Evolutionary conservation across 2,888 invertebrate genomes (phyloP).

Genomic region (Aphidoletes aphidimyza): DNA sequence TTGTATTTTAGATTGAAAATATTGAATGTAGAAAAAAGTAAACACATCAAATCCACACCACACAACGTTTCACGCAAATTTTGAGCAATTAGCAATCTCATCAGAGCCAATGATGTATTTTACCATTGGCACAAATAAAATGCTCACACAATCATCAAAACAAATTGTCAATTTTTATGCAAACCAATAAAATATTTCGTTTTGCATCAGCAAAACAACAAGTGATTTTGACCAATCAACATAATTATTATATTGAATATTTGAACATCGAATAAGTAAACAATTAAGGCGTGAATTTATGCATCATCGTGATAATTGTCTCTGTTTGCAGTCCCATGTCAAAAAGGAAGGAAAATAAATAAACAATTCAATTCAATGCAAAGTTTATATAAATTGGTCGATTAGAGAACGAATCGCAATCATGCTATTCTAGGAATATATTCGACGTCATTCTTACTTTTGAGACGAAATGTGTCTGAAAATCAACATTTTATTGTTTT

Average conservation of each 20-base stretch:
- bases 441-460: too few species aligned
- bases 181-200: too few species aligned
- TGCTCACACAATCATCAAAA: background rate
- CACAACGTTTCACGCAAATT: slow-evolving; percentile 56
- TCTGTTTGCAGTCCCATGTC: background rate
- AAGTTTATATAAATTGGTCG: too few species aligned
- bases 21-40: background rate
- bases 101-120: slow-evolving; percentile 13
- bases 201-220: too few species aligned
- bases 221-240: background rate
- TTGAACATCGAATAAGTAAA: too few species aligned
- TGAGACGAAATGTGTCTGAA: background rate
- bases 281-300: background rate
- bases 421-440: too few species aligned
- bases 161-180: background rate
- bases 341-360: background rate
- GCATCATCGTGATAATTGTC: slow-evolving; percentile 20
- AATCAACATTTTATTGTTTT: background rate
- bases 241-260: too few species aligned
- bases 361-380: too few species aligned
- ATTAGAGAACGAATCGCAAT: background rate
- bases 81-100: background rate
- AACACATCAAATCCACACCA: background rate
- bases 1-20: slow-evolving; percentile 54
- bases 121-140: background rate